Percentiles rank a stretch among this genome's conserved stretches.
Evolutionary conservation across 2,888 invertebrate species (phyloP).

Genomic region (Periphyllus acericola): DNA sequence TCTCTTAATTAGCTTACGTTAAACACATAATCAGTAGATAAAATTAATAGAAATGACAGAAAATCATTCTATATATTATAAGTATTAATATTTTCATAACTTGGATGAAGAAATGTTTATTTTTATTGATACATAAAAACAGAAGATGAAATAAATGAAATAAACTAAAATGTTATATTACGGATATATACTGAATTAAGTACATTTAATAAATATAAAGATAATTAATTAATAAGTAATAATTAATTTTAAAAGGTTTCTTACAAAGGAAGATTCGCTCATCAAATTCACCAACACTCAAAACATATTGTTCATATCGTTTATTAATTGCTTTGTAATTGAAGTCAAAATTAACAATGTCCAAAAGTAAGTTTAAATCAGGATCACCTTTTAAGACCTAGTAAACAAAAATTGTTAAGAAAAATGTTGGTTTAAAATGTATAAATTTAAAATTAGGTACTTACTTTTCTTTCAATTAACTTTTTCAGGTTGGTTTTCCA

Average conservation of each 20-base stretch:
- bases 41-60: too few species aligned
- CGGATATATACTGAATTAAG: too few species aligned
- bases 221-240: too few species aligned
- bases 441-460: background rate
- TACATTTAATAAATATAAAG: too few species aligned
- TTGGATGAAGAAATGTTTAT: too few species aligned
- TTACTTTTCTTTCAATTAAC: conserved; percentile 78
- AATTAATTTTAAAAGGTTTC: conserved; percentile 59
- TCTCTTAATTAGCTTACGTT: too few species aligned
- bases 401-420: conserved; percentile 17
- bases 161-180: too few species aligned
- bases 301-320: conserved; percentile 89
- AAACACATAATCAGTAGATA: too few species aligned
- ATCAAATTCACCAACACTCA: conserved; percentile 94
- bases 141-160: too few species aligned
- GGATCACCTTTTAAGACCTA: conserved; percentile 80
- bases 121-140: too few species aligned
- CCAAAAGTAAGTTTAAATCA: conserved; percentile 80
- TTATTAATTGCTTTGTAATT: conserved; percentile 88
- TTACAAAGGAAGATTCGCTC: conserved; percentile 93
- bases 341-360: conserved; percentile 81
- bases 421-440: background rate
- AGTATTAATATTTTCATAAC: too few species aligned
- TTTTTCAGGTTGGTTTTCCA: conserved; percentile 82
- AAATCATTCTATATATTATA: too few species aligned